Evolutionary conservation across 2,113 vertebrate species (phyloP).

Genomic region (Hippocampus guttulatus): DNA sequence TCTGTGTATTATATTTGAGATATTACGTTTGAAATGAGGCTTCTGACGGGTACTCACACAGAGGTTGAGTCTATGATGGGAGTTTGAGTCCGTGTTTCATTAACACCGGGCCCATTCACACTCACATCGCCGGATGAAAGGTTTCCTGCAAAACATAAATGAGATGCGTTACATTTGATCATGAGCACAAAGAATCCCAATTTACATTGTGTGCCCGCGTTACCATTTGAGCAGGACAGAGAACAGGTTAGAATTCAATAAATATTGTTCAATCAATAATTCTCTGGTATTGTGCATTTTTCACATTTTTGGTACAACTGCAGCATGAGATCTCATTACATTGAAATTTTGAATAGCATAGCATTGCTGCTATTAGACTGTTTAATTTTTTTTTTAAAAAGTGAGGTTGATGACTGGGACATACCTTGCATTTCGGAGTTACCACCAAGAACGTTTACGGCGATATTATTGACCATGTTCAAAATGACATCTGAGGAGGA

Average conservation of each 20-base stretch:
- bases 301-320: no score
- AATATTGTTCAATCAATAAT: no score
- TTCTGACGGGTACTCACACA: slow-evolving; percentile 72
- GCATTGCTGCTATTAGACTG: neutral
- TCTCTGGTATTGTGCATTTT: no score
- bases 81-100: slow-evolving; percentile 45
- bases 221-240: neutral
- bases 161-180: neutral
- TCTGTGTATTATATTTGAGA: no score
- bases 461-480: slow-evolving; percentile 96
- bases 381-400: no score
- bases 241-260: no score
- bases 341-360: neutral
- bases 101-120: slow-evolving; percentile 60
- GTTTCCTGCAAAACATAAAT: slow-evolving; percentile 48
- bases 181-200: neutral
- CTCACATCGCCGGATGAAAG: slow-evolving; percentile 52
- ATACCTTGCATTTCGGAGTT: slow-evolving; percentile 72
- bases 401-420: neutral
- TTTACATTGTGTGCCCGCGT: no score
- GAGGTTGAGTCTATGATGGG: slow-evolving; percentile 31
- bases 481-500: slow-evolving; percentile 86
- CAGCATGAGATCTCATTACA: no score
- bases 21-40: neutral
- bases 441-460: slow-evolving; percentile 91